Evolutionary conservation across 2,797 vertebrate species (phyloP).

Genomic region (Phrynocephalus forsythii): DNA sequence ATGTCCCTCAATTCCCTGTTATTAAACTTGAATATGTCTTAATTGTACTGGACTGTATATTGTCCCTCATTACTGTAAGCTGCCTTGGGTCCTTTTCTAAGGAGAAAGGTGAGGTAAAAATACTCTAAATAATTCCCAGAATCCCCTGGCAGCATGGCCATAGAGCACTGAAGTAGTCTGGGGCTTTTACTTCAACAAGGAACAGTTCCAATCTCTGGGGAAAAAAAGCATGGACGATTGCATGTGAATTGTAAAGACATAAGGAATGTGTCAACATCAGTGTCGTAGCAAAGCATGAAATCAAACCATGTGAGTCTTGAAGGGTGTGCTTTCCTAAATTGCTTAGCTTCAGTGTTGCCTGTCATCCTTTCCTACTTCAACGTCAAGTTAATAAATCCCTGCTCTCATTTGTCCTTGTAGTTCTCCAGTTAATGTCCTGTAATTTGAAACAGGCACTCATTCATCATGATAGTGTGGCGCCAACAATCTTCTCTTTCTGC

Average conservation of each 20-base stretch:
- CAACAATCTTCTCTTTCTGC: neutral
- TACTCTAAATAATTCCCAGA: too few relatives aligned
- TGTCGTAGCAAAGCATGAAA: neutral
- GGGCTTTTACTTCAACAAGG: neutral
- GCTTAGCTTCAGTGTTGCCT: neutral
- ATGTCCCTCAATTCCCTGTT: too few relatives aligned
- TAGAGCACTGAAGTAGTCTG: too few relatives aligned
- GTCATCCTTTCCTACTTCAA: neutral
- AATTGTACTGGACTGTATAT: too few relatives aligned
- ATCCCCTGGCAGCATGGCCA: too few relatives aligned
- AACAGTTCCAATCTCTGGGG: neutral
- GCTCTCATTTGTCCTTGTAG: neutral
- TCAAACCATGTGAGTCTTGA: too few relatives aligned
- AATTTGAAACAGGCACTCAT: slow-evolving; percentile 1
- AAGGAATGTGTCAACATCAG: neutral
- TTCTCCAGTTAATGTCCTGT: neutral
- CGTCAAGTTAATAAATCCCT: neutral
- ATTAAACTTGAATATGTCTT: too few relatives aligned
- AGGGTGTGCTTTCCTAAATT: neutral
- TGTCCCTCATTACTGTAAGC: too few relatives aligned
- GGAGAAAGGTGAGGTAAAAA: too few relatives aligned
- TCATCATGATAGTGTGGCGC: neutral
- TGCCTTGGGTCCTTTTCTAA: too few relatives aligned
- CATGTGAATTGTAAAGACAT: neutral
- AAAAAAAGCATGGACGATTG: neutral